Evolutionary conservation across 1,140 invertebrate species (phyloP).

Genomic region (Dendrolimus punctatus): DNA sequence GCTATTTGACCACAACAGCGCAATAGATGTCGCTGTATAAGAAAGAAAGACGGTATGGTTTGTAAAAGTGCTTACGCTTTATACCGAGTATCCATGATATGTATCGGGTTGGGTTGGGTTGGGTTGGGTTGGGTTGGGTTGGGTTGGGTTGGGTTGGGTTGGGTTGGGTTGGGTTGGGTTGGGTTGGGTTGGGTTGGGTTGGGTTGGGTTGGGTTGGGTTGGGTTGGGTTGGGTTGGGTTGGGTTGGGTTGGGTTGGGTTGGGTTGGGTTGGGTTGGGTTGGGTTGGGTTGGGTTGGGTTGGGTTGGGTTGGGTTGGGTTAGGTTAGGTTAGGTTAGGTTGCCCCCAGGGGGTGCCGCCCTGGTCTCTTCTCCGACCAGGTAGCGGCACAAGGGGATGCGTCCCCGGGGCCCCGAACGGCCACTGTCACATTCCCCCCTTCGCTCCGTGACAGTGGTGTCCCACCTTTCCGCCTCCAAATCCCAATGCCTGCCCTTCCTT

Average conservation of each 20-base stretch:
- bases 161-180: constrained; percentile 2
- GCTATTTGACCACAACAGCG: too few species aligned
- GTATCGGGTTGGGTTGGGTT: constrained; percentile 4
- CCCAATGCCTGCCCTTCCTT: too few species aligned
- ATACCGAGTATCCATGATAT: too few species aligned
- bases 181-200: constrained; percentile 2
- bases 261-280: constrained; percentile 1
- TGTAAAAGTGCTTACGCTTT: too few species aligned
- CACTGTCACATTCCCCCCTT: too few species aligned
- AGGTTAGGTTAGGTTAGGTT: constrained; percentile 1
- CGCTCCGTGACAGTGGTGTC: too few species aligned
- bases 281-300: constrained; percentile 2
- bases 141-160: constrained; percentile 1
- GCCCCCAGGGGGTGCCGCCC: too few species aligned
- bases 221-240: constrained; percentile 3
- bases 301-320: constrained; percentile 3
- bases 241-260: constrained; percentile 2
- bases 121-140: constrained; percentile 1
- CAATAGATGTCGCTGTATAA: not conserved
- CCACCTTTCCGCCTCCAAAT: too few species aligned
- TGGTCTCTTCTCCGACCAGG: too few species aligned
- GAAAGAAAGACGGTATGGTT: too few species aligned
- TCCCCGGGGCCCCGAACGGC: too few species aligned
- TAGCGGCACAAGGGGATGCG: too few species aligned
- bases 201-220: constrained; percentile 2